Evolutionary conservation across 2,797 vertebrate genomes (phyloP).

Genomic region (Melanotaenia parkinsoni): DNA sequence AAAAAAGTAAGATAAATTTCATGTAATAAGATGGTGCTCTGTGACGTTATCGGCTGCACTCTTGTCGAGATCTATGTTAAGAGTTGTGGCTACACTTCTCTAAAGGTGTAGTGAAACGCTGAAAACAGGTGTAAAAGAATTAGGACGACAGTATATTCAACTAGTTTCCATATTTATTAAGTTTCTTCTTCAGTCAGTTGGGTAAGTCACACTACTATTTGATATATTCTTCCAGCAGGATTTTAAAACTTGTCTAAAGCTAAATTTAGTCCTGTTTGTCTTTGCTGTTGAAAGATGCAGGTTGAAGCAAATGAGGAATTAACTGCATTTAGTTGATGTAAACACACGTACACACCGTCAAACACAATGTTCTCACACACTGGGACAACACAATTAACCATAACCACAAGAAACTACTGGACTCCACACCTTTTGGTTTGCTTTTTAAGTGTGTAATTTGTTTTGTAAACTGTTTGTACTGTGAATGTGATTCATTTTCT

Average conservation of each 20-base stretch:
- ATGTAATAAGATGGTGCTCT: background rate
- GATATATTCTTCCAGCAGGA: slow-evolving; percentile 46
- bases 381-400: slow-evolving; percentile 73
- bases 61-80: background rate
- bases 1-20: background rate
- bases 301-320: slow-evolving; percentile 40
- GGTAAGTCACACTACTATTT: slow-evolving; percentile 64
- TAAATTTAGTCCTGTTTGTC: slow-evolving; percentile 61
- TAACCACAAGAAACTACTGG: slow-evolving; percentile 83
- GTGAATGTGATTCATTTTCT: slow-evolving; percentile 84
- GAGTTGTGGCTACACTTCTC: background rate
- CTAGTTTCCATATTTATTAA: slow-evolving; percentile 55
- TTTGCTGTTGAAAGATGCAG: slow-evolving; percentile 58
- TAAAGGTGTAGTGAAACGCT: slow-evolving; percentile 30
- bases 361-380: slow-evolving; percentile 60
- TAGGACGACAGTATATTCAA: slow-evolving; percentile 1
- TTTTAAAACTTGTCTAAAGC: slow-evolving; percentile 62
- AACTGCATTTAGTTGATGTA: slow-evolving; percentile 29
- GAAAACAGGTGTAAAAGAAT: slow-evolving; percentile 45
- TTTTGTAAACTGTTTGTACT: slow-evolving; percentile 83
- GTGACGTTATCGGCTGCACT: background rate
- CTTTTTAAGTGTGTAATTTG: slow-evolving; percentile 60
- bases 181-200: slow-evolving; percentile 39
- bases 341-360: slow-evolving; percentile 32
- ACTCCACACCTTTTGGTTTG: slow-evolving; percentile 71